phyloP scores from a whole-genome alignment of 2,113 vertebrate genomes.

The Lasiurus borealis region DNA sequence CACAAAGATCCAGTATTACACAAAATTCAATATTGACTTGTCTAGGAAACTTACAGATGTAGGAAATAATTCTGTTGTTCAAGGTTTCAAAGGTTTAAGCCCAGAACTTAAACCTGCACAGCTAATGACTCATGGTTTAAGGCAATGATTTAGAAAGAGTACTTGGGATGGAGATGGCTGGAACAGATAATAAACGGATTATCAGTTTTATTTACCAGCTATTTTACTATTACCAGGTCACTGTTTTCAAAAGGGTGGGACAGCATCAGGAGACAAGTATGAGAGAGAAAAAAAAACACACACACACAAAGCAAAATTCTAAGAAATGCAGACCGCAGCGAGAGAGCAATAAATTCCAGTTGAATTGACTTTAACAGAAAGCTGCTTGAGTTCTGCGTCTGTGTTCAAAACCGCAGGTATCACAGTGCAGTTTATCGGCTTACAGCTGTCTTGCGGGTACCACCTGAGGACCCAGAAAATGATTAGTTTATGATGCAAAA shows the following conservation, averaged over 20 bases:
- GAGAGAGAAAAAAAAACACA: neutral
- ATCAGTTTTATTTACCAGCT: neutral
- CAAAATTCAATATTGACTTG: neutral
- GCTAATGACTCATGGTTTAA: neutral
- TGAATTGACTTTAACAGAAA: slow-evolving; percentile 54
- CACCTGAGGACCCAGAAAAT: slow-evolving; percentile 61
- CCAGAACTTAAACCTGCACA: neutral
- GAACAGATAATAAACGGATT: neutral
- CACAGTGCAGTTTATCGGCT: slow-evolving; percentile 32
- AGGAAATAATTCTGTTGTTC: slow-evolving; percentile 39
- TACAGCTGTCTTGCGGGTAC: slow-evolving; percentile 67
- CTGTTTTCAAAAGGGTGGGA: neutral
- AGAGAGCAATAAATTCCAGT: neutral
- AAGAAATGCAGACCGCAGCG: slow-evolving; percentile 1
- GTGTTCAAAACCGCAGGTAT: slow-evolving; percentile 69
- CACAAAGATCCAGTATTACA: slow-evolving; percentile 42
- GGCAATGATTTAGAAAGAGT: slow-evolving; percentile 30
- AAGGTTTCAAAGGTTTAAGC: slow-evolving; percentile 18
- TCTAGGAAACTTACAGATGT: slow-evolving; percentile 23
- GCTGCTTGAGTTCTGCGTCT: slow-evolving; percentile 6
- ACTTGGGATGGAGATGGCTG: neutral
- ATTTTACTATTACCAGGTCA: slow-evolving; percentile 29
- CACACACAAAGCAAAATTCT: neutral
- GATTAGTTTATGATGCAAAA: slow-evolving; percentile 78
- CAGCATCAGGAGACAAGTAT: neutral